A percentile compares a stretch with the other conserved stretches of the same genome.
Conservation (phyloP, 2,888 invertebrate genomes). For the Argyra leucocephala region DNA sequence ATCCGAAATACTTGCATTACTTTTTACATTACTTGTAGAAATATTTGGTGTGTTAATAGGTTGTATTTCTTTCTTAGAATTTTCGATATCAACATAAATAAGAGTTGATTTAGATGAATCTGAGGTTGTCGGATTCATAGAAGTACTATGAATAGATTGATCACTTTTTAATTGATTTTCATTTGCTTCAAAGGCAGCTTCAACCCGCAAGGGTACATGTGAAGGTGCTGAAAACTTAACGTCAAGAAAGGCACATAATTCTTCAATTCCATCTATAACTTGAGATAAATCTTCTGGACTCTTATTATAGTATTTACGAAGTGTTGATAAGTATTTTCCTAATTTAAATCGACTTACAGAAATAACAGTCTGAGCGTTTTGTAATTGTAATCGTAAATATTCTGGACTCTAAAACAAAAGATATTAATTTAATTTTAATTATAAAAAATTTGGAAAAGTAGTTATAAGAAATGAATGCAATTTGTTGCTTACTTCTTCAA, state of each 20-base stretch:
- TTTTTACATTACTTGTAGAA: background rate
- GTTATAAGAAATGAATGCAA: background rate
- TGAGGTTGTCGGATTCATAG: background rate
- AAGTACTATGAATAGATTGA: background rate
- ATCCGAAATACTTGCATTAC: background rate
- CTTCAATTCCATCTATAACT: conserved; percentile 46
- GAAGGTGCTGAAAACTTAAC: conserved; percentile 29
- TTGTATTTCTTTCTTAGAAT: background rate
- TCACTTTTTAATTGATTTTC: conserved; percentile 32
- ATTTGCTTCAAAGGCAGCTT: conserved; percentile 42
- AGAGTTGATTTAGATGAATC: background rate
- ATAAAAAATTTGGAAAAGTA: background rate
- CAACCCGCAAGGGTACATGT: conserved; percentile 31
- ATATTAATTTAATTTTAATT: conserved; percentile 13
- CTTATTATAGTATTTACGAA: conserved; percentile 36
- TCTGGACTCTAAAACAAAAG: conserved; percentile 40
- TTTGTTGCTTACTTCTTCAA: conserved; percentile 37
- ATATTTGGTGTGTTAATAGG: background rate
- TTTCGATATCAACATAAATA: background rate
- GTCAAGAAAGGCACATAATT: conserved; percentile 41
- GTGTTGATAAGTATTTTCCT: conserved; percentile 39
- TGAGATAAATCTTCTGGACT: conserved; percentile 36
- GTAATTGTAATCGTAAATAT: conserved; percentile 40
- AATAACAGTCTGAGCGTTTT: conserved; percentile 44
- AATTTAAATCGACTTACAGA: conserved; percentile 43